These are phyloP conservation scores for Ictalurus furcatus DNA, from an alignment of 2,113 vertebrate species.

Conservation along the genomic window DNA sequence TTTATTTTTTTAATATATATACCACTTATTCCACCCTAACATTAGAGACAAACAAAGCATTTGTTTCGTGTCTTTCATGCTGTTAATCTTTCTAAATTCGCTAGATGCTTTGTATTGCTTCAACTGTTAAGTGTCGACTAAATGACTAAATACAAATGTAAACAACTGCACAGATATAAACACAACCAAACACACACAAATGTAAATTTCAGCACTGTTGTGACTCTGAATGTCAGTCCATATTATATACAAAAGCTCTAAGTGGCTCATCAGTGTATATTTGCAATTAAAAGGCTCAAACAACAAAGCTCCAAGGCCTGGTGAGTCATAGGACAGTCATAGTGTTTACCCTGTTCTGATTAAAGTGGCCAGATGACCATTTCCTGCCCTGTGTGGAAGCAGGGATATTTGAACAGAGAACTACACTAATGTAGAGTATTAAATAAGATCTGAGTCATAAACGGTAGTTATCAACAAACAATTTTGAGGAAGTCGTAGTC, in stretches of 20 bases:
- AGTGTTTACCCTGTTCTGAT: not conserved
- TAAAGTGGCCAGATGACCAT: not conserved
- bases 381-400: not conserved
- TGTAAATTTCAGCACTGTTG: not conserved
- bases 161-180: not conserved
- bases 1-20: not conserved
- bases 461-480: not conserved
- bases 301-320: not conserved
- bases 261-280: not conserved
- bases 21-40: not conserved
- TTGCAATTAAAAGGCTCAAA: not conserved
- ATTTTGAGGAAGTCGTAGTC: not conserved
- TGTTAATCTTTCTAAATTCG: not conserved
- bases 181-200: not conserved
- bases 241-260: not conserved
- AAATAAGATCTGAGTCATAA: not conserved
- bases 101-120: not conserved
- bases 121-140: not conserved
- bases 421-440: not conserved
- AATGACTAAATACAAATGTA: not conserved
- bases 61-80: not conserved
- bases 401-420: not conserved
- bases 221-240: not conserved
- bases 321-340: constrained; percentile 11
- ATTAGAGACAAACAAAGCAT: not conserved